Percentiles rank a stretch among this genome's conserved stretches.
Conservation (phyloP, 2,888 invertebrate species). For the Agrotis ipsilon region DNA sequence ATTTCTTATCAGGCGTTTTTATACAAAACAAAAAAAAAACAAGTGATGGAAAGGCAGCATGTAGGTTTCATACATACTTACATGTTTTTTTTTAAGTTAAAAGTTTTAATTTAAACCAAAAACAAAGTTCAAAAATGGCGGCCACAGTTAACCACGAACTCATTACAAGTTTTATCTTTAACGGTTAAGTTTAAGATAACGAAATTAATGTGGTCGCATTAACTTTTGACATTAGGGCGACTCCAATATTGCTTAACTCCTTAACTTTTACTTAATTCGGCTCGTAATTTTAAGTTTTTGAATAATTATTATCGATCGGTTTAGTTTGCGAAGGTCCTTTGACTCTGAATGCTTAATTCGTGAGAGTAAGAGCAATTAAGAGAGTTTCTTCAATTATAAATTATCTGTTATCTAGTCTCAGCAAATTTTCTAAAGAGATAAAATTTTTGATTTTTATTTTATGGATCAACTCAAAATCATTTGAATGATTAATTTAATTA, state of each 20-base stretch:
- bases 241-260: constrained; percentile 39
- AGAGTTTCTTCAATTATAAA: too few relatives aligned
- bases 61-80: too few relatives aligned
- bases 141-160: constrained; percentile 31
- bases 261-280: constrained; percentile 34
- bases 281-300: constrained; percentile 33
- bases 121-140: constrained; percentile 16
- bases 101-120: background rate
- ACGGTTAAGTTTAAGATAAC: constrained; percentile 53
- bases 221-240: constrained; percentile 46
- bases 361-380: too few relatives aligned
- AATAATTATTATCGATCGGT: constrained; percentile 31
- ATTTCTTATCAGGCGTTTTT: background rate
- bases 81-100: too few relatives aligned
- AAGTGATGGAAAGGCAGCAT: too few relatives aligned
- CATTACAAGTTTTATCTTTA: constrained; percentile 61
- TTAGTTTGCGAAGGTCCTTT: constrained; percentile 11
- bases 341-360: background rate
- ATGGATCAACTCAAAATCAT: too few relatives aligned
- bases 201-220: constrained; percentile 57
- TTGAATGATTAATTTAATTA: too few relatives aligned
- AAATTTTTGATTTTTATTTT: too few relatives aligned
- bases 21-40: too few relatives aligned
- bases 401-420: too few relatives aligned
- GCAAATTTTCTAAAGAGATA: too few relatives aligned